These are phyloP conservation scores for Eufriesea mexicana DNA, from an alignment of 1,140 invertebrate genomes.

Conservation along the genomic window DNA sequence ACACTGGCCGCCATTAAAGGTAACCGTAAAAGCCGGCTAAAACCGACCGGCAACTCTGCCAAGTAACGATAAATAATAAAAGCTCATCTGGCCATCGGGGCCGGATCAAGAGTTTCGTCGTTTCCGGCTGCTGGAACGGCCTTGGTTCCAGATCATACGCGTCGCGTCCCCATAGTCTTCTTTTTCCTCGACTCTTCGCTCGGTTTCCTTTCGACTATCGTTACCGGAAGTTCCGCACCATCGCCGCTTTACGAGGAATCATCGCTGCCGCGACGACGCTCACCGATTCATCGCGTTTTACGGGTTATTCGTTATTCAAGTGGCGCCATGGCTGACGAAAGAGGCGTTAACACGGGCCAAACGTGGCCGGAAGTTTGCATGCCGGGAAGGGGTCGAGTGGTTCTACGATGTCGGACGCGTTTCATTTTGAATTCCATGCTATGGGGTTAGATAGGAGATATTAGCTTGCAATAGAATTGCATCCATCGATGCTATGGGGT, in stretches of 20 bases:
- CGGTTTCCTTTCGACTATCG: not conserved
- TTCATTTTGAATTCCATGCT: no score
- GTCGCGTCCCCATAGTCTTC: no score
- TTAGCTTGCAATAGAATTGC: no score
- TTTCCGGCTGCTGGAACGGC: slow-evolving; percentile 21
- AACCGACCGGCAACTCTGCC: slow-evolving; percentile 49
- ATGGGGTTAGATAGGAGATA: no score
- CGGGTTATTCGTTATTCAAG: slow-evolving; percentile 21
- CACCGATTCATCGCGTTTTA: slow-evolving; percentile 2
- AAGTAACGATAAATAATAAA: slow-evolving; percentile 69
- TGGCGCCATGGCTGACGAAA: not conserved
- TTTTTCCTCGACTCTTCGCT: not conserved
- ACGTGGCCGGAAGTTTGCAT: not conserved
- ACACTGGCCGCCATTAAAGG: slow-evolving; percentile 73
- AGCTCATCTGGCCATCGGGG: slow-evolving; percentile 51
- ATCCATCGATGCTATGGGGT: no score
- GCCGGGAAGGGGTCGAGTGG: not conserved
- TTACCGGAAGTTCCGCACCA: not conserved
- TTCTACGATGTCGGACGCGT: no score
- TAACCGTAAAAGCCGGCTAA: slow-evolving; percentile 70
- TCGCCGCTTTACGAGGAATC: not conserved
- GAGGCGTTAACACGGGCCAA: not conserved
- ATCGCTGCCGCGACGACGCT: not conserved
- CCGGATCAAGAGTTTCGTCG: slow-evolving; percentile 60
- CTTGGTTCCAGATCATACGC: not conserved